Percentiles rank a stretch among this genome's conserved stretches.
Evolutionary conservation across 2,113 vertebrate species (phyloP).

Genomic region (Silurus meridionalis): DNA sequence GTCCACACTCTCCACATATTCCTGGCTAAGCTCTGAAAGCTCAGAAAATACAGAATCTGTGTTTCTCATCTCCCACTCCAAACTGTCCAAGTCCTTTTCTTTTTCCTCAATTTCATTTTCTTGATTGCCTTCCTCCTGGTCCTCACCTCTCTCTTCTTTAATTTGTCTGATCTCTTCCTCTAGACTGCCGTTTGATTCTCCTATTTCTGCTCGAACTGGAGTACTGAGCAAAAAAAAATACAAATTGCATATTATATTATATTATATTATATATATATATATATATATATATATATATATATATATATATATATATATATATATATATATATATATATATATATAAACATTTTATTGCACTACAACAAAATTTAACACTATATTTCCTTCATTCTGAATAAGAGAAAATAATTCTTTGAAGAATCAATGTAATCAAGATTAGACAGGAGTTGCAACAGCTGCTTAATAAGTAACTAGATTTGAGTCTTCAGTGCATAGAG

Average conservation of each 20-base stretch:
- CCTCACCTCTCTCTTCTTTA: conserved; percentile 31
- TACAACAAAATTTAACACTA: not conserved
- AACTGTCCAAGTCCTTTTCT: conserved; percentile 57
- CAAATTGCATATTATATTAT: not conserved
- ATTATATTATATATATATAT: too few species aligned
- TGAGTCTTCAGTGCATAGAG: conserved; percentile 5
- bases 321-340: too few species aligned
- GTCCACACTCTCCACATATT: conserved; percentile 76
- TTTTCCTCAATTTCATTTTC: conserved; percentile 39
- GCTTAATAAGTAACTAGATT: not conserved
- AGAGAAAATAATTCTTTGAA: not conserved
- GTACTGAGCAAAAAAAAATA: conserved; percentile 50
- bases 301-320: too few species aligned
- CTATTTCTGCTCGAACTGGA: conserved; percentile 40
- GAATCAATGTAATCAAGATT: conserved; percentile 4
- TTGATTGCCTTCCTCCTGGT: conserved; percentile 1
- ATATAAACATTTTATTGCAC: not conserved
- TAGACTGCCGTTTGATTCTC: conserved; percentile 50
- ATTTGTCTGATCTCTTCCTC: conserved; percentile 54
- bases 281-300: too few species aligned
- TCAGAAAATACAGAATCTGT: conserved; percentile 77
- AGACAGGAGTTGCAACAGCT: not conserved
- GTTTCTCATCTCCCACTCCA: conserved; percentile 76
- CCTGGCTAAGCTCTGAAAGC: conserved; percentile 73
- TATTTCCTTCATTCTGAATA: not conserved